phyloP scores from a whole-genome alignment of 2,888 invertebrate genomes.

The Cephus sareptanus region DNA sequence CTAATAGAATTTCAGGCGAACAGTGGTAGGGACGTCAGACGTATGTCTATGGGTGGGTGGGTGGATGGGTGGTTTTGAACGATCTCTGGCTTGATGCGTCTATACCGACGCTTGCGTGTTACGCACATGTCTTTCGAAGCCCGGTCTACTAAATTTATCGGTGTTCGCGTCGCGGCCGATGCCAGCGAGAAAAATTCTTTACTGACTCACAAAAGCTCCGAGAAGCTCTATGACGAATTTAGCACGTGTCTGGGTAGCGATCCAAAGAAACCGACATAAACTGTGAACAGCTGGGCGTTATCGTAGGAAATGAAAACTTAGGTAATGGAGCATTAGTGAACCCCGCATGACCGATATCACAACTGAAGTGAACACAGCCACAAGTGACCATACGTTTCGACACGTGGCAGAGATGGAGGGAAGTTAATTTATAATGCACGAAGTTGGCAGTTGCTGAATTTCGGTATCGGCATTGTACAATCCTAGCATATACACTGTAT shows the following conservation, averaged over 20 bases:
- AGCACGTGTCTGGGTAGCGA: constrained; percentile 6
- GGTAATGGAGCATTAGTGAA: background rate
- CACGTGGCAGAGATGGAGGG: background rate
- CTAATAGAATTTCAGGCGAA: constrained; percentile 1
- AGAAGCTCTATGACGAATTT: constrained; percentile 13
- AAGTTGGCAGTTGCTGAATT: background rate
- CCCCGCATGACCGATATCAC: background rate
- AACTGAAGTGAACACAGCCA: background rate
- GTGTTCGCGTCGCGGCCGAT: background rate
- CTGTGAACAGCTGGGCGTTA: background rate
- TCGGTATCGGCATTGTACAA: background rate
- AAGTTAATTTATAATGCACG: background rate
- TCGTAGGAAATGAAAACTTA: background rate
- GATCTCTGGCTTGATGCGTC: background rate
- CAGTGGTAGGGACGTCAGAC: background rate
- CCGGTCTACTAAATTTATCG: constrained; percentile 13
- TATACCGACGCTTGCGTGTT: constrained; percentile 6
- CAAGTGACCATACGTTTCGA: background rate
- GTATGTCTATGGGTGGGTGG: background rate
- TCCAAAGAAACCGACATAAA: background rate
- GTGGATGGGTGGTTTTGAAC: background rate
- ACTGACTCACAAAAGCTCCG: constrained; percentile 16
- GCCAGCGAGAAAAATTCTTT: constrained; percentile 5
- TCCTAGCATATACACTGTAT: background rate
- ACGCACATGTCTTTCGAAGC: constrained; percentile 14